Percentiles rank a stretch among this genome's conserved stretches.
These are phyloP conservation scores for Lepus oiostolus DNA, from an alignment of 2,797 vertebrate genomes.

Conservation along the genomic window DNA sequence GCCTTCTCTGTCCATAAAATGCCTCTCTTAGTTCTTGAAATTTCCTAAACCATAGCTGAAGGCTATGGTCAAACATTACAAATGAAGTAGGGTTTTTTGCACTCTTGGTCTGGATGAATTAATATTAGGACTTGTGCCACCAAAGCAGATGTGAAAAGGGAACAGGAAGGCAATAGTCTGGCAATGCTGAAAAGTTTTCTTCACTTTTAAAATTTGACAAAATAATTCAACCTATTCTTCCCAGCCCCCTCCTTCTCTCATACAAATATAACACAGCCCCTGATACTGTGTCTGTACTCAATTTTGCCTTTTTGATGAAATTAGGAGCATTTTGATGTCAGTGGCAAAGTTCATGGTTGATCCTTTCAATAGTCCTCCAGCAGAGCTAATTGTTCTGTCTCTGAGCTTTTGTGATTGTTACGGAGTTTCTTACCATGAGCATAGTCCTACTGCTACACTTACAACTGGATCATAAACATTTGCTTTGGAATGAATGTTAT, in stretches of 20 bases:
- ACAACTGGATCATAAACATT: background rate
- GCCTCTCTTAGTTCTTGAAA: background rate
- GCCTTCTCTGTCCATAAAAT: background rate
- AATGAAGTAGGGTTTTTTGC: background rate
- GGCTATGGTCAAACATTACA: background rate
- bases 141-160: background rate
- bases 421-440: background rate
- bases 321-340: background rate
- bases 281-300: background rate
- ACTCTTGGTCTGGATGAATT: slow-evolving; percentile 27
- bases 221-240: background rate
- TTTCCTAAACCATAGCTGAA: background rate
- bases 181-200: background rate
- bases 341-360: background rate
- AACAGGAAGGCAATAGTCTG: background rate
- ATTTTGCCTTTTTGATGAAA: slow-evolving; percentile 1
- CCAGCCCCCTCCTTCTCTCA: accelerated
- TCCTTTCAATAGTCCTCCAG: background rate
- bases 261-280: background rate
- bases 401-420: background rate
- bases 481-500: background rate
- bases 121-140: background rate
- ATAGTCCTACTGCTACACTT: background rate
- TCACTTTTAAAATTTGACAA: background rate
- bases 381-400: background rate